Conservation (phyloP, 1,140 invertebrate species). For the Mylabris phalerata region DNA sequence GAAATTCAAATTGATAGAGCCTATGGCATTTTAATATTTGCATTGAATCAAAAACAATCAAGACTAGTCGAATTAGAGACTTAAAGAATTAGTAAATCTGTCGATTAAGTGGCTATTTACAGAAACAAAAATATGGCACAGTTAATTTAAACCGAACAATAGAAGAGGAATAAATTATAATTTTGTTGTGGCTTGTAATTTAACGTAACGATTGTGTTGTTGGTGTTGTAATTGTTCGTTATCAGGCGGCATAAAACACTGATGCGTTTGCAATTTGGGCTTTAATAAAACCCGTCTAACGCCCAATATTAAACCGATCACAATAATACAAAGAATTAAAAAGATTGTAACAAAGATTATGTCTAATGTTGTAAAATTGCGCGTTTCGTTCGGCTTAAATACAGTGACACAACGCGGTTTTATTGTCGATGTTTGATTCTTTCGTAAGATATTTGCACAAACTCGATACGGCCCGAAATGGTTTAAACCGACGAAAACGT, state of each 20-base stretch:
- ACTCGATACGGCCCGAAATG: constrained; percentile 39
- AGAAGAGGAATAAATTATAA: constrained; percentile 29
- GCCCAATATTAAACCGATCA: constrained; percentile 49
- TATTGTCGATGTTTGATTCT: constrained; percentile 13
- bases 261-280: constrained; percentile 46
- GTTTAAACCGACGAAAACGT: constrained; percentile 35
- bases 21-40: too few species aligned
- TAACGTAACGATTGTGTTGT: constrained; percentile 51
- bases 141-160: constrained; percentile 5
- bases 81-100: too few species aligned
- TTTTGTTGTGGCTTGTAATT: constrained; percentile 56
- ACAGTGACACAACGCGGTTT: constrained; percentile 49
- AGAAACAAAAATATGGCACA: too few species aligned
- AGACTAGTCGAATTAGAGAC: too few species aligned
- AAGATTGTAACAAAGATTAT: constrained; percentile 48
- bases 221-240: constrained; percentile 45
- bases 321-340: constrained; percentile 46
- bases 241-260: constrained; percentile 50
- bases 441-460: constrained; percentile 36
- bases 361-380: constrained; percentile 46
- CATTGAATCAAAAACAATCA: too few species aligned
- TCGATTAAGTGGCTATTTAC: too few species aligned
- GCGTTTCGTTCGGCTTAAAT: constrained; percentile 42
- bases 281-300: constrained; percentile 49
- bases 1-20: too few species aligned